Evolutionary conservation across 1,140 invertebrate species (phyloP).

Genomic region (Rhopalosiphum maidis): DNA sequence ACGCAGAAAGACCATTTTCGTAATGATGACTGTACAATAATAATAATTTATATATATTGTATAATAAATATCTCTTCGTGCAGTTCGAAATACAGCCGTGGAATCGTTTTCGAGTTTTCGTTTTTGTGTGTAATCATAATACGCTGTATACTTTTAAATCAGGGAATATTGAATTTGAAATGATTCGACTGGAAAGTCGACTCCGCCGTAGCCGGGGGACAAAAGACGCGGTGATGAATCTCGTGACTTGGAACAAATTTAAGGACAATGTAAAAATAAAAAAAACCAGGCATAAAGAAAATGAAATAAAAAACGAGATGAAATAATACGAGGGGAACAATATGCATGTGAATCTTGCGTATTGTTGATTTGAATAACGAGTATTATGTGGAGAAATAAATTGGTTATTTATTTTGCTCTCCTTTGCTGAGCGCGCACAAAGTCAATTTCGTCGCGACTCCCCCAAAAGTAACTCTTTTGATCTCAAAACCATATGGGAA

Average conservation of each 20-base stretch:
- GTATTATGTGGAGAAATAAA: slow-evolving; percentile 52
- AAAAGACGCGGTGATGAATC: slow-evolving; percentile 56
- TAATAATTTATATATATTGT: background rate
- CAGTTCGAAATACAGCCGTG: background rate
- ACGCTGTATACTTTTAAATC: slow-evolving; percentile 56
- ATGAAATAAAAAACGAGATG: slow-evolving; percentile 43
- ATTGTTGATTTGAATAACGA: slow-evolving; percentile 57
- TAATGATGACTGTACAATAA: background rate
- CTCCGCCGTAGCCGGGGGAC: slow-evolving; percentile 24
- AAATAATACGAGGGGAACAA: slow-evolving; percentile 55
- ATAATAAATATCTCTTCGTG: background rate
- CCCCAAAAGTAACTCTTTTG: slow-evolving; percentile 50
- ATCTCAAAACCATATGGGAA: slow-evolving; percentile 49
- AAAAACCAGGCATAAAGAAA: slow-evolving; percentile 52
- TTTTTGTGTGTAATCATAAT: slow-evolving; percentile 18
- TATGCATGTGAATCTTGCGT: slow-evolving; percentile 50
- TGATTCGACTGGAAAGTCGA: slow-evolving; percentile 56
- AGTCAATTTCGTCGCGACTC: slow-evolving; percentile 45
- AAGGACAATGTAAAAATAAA: slow-evolving; percentile 56
- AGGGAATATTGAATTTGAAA: slow-evolving; percentile 56
- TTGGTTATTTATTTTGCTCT: slow-evolving; percentile 57
- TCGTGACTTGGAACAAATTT: slow-evolving; percentile 57
- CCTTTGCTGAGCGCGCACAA: slow-evolving; percentile 45
- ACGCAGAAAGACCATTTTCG: background rate
- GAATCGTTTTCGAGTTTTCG: slow-evolving; percentile 48